Evolutionary conservation across 2,888 invertebrate genomes (phyloP).

Genomic region (Drosophila sordidapex): DNA sequence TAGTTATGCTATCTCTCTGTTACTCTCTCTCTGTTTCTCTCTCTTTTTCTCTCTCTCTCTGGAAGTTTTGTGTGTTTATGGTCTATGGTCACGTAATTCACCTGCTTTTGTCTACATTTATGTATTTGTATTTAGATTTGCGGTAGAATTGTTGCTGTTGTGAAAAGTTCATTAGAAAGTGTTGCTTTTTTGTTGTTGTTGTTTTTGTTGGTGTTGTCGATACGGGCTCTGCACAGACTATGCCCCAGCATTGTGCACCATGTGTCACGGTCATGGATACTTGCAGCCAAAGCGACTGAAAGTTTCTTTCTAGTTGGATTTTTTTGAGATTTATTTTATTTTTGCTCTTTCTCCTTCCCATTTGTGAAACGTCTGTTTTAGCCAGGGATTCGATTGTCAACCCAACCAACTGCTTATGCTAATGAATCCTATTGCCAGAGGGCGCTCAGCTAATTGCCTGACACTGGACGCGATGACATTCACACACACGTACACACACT

Average conservation of each 20-base stretch:
- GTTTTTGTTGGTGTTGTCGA: constrained; percentile 27
- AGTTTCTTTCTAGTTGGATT: constrained; percentile 31
- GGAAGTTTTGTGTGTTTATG: constrained; percentile 61
- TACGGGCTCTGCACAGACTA: constrained; percentile 62
- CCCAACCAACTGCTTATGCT: constrained; percentile 26
- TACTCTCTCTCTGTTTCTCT: constrained; percentile 1
- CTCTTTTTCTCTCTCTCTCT: constrained; percentile 1
- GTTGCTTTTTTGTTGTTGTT: constrained; percentile 28
- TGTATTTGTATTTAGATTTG: constrained; percentile 67
- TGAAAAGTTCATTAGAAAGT: constrained; percentile 80
- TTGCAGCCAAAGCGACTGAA: constrained; percentile 38
- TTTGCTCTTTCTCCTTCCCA: neutral
- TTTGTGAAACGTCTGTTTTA: constrained; percentile 15
- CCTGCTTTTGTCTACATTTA: constrained; percentile 62
- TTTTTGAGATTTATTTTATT: neutral
- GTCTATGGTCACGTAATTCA: constrained; percentile 76
- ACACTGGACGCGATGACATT: constrained; percentile 4
- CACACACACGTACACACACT: constrained; percentile 8
- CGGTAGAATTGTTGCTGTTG: constrained; percentile 59
- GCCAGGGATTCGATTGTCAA: constrained; percentile 40
- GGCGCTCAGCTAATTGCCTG: constrained; percentile 38
- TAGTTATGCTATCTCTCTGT: constrained; percentile 1
- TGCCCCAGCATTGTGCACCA: constrained; percentile 47
- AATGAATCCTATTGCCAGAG: constrained; percentile 38
- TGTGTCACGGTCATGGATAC: constrained; percentile 68